phyloP scores from a whole-genome alignment of 2,113 vertebrate genomes.

The Dendropsophus ebraccatus region DNA sequence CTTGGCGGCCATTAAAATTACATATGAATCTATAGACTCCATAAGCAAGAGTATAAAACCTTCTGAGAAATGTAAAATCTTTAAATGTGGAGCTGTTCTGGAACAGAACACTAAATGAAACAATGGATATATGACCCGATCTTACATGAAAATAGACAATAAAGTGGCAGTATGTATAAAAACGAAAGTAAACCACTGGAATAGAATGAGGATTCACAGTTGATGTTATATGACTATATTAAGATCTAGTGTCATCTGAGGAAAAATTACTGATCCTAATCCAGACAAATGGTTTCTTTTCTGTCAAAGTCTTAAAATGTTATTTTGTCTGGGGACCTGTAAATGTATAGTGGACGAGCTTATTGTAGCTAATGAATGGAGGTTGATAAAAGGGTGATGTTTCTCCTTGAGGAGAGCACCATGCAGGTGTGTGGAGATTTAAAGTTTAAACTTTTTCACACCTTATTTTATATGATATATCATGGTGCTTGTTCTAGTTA shows the following conservation, averaged over 20 bases:
- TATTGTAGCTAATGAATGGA: too few relatives aligned
- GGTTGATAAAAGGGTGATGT: too few relatives aligned
- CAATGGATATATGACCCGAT: neutral
- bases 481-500: too few relatives aligned
- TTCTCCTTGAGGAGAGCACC: too few relatives aligned
- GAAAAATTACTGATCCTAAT: too few relatives aligned
- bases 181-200: neutral
- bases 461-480: too few relatives aligned
- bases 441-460: too few relatives aligned
- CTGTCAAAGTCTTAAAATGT: too few relatives aligned
- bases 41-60: constrained; percentile 13
- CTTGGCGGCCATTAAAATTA: constrained; percentile 14
- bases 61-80: constrained; percentile 13
- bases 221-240: neutral
- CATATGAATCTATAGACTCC: neutral
- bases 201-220: neutral
- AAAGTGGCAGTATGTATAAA: constrained; percentile 1
- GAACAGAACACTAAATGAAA: neutral
- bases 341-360: too few relatives aligned
- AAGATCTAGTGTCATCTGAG: neutral
- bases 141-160: neutral
- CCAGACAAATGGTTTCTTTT: too few relatives aligned
- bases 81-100: neutral
- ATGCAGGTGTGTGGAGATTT: too few relatives aligned
- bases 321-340: too few relatives aligned